Base-by-base conservation (phyloP, 1,140 invertebrate genomes). In the Mizuhopecten yessoensis region DNA sequence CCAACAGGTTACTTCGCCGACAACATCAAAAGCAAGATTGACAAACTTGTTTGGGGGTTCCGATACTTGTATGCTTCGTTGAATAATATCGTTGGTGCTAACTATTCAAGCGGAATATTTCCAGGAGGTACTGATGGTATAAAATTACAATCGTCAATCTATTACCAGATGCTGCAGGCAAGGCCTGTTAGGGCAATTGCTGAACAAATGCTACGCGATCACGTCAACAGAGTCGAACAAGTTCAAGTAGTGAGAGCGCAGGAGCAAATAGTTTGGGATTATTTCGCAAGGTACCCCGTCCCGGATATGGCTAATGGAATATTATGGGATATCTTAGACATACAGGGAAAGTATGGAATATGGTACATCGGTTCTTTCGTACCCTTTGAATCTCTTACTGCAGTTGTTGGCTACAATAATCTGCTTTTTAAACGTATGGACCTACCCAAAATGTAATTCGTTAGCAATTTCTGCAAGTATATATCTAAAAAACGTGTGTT, bases 241-340 rank as follows among this genome's bases (percentile, higher is more conserved):
- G 57, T n/a, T 17, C 9, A 29, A 75, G 57, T 75, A 17, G 0
- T 75, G 5, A 29, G 29, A 29, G 23, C 29, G 17, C 10, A 88
- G 23, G 34, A 90, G 75, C 86, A 88, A 29, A 75, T n/a, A 39
- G 88, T 49, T 2, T 90, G 90, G 90, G 57, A 75, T 33, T 90
- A 90, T 34, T 90, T 90, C 20, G 49, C 86, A 11, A 87, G 90
- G 34, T 90, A 87, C 34, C 34, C 87, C 2, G 9, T 34, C 7
- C 7, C 33, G 15, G 90, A 88, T 11, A 49, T 57, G 23, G 34
- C 33, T 1, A 57, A 33, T 5, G 90, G 90, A 0, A 57, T 57
- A 88, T 57, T 90, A 34, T 90, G 90, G 90, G 90, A 90, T 88
- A 86, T 90, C n/a, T 39, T 90, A 0, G 90, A 90, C 36, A 90